Evolutionary conservation across 2,888 invertebrate genomes (phyloP).

Genomic region (Pardosa pseudoannulata): DNA sequence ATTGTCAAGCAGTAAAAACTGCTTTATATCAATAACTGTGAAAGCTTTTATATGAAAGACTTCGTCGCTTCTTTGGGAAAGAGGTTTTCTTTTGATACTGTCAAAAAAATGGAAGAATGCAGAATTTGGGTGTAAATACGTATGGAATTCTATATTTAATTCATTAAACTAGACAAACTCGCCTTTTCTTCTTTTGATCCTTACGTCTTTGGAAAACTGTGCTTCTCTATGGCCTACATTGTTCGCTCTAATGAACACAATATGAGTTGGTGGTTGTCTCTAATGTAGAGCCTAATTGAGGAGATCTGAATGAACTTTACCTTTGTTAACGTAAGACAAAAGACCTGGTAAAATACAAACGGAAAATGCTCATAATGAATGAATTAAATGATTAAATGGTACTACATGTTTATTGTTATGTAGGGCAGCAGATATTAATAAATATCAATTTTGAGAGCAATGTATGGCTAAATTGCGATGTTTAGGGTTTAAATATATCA

Average conservation of each 20-base stretch:
- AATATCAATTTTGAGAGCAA: not conserved
- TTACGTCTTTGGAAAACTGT: not conserved
- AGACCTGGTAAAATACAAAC: not conserved
- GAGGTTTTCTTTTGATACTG: too few relatives aligned
- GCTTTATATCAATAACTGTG: too few relatives aligned
- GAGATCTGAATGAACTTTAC: slow-evolving; percentile 12
- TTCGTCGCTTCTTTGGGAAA: too few relatives aligned
- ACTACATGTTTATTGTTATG: not conserved
- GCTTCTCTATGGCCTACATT: not conserved
- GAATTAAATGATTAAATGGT: not conserved
- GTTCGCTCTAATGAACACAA: slow-evolving; percentile 9
- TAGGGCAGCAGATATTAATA: not conserved
- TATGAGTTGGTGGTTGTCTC: slow-evolving; percentile 1
- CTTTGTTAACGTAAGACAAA: slow-evolving; percentile 10
- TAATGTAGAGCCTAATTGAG: not conserved
- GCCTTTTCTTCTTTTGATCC: not conserved
- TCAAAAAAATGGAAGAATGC: too few relatives aligned
- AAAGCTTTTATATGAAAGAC: too few relatives aligned
- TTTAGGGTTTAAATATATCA: too few relatives aligned
- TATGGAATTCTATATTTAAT: not conserved
- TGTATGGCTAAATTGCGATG: too few relatives aligned
- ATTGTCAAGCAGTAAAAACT: too few relatives aligned
- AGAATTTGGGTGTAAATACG: not conserved
- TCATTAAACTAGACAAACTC: not conserved
- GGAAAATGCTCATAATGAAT: not conserved